These are phyloP conservation scores for Tribolium freemani DNA, from an alignment of 2,888 invertebrate species.

Conservation along the genomic window DNA sequence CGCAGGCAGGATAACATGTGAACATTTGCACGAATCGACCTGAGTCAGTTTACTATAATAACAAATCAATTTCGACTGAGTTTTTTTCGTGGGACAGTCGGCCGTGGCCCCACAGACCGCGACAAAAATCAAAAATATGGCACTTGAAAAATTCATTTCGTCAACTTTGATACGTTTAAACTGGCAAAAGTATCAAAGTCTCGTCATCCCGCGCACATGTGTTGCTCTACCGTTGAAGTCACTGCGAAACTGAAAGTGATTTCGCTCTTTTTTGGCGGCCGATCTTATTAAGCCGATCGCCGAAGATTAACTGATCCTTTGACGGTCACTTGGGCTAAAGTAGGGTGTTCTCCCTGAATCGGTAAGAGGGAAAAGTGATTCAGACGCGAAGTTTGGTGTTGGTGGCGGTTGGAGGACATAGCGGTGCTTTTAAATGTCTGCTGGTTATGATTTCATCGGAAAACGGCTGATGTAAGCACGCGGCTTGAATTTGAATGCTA, in stretches of 20 bases:
- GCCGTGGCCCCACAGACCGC: slow-evolving; percentile 48
- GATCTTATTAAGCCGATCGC: slow-evolving; percentile 58
- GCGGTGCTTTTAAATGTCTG: slow-evolving; percentile 11
- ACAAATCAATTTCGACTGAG: slow-evolving; percentile 63
- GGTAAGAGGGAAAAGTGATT: slow-evolving; percentile 47
- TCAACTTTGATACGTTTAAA: slow-evolving; percentile 6
- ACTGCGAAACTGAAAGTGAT: slow-evolving; percentile 55
- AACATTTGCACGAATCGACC: slow-evolving; percentile 62
- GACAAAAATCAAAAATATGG: slow-evolving; percentile 40
- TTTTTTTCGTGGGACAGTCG: slow-evolving; percentile 58
- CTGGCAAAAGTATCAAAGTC: background rate
- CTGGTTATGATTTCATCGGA: slow-evolving; percentile 6
- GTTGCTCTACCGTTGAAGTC: slow-evolving; percentile 41
- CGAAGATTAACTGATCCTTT: slow-evolving; percentile 58
- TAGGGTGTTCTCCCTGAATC: slow-evolving; percentile 47
- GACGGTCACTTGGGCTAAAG: slow-evolving; percentile 33
- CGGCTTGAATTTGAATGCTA: background rate
- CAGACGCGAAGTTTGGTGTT: slow-evolving; percentile 15
- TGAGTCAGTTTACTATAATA: slow-evolving; percentile 62
- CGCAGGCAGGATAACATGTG: slow-evolving; percentile 63
- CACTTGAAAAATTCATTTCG: slow-evolving; percentile 42
- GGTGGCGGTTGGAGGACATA: slow-evolving; percentile 29
- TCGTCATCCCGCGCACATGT: slow-evolving; percentile 1
- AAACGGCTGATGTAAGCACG: background rate
- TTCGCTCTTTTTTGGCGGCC: slow-evolving; percentile 51